Percentiles rank a stretch among this genome's conserved stretches.
Evolutionary conservation across 2,797 vertebrate species (phyloP).

Genomic region (Sebastes aleutianus): DNA sequence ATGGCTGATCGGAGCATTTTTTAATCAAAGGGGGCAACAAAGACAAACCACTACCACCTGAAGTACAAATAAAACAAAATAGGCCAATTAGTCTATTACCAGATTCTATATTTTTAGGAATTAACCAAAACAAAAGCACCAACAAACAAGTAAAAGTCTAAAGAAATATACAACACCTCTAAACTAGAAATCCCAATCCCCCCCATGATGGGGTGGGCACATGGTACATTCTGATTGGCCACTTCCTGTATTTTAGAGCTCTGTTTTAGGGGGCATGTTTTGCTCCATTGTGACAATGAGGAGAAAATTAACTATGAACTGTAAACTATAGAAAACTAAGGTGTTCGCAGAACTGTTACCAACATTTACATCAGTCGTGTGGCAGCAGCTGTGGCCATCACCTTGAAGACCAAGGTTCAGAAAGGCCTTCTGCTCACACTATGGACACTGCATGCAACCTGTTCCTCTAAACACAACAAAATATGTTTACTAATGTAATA

Average conservation of each 20-base stretch:
- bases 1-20: not conserved
- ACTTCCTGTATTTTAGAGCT: not conserved
- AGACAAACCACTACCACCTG: not conserved
- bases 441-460: not conserved
- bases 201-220: not conserved
- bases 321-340: not conserved
- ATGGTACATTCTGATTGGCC: not conserved
- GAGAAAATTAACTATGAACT: not conserved
- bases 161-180: too few relatives aligned
- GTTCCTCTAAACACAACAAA: not conserved
- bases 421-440: not conserved
- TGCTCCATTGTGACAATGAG: not conserved
- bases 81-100: not conserved
- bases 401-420: not conserved
- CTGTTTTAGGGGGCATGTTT: not conserved
- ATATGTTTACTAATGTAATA: slow-evolving; percentile 4
- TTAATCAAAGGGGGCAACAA: not conserved
- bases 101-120: not conserved
- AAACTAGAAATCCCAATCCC: not conserved
- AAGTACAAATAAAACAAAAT: not conserved
- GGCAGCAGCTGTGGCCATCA: not conserved
- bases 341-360: not conserved
- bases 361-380: not conserved
- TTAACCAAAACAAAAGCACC: not conserved
- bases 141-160: not conserved